Conservation (phyloP, 2,888 invertebrate genomes). For the Dasysyrphus albostriatus region DNA sequence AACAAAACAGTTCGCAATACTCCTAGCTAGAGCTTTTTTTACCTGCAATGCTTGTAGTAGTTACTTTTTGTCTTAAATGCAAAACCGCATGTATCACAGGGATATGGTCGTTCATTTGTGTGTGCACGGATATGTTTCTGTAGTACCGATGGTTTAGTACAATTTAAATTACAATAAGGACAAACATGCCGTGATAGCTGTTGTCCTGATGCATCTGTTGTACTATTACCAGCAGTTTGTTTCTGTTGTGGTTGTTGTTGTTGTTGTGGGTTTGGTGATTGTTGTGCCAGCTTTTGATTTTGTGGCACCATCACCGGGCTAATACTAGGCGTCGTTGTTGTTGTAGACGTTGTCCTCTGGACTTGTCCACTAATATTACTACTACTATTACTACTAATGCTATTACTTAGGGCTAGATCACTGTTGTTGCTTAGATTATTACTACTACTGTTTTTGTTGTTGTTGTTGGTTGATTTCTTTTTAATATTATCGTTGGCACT, state of each 20-base stretch:
- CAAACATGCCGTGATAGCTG: constrained; percentile 88
- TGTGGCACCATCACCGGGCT: constrained; percentile 80
- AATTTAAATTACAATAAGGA: constrained; percentile 93
- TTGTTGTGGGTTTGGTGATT: constrained; percentile 65
- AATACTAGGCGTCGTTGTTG: constrained; percentile 77
- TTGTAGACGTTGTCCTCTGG: constrained; percentile 69
- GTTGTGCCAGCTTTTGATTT: constrained; percentile 48
- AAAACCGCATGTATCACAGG: constrained; percentile 94
- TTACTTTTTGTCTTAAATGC: constrained; percentile 97
- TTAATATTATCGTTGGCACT: constrained; percentile 70
- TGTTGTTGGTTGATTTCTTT: constrained; percentile 76
- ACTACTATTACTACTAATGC: constrained; percentile 77
- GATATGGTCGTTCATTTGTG: constrained; percentile 96
- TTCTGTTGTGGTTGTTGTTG: constrained; percentile 58
- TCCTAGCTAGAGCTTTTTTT: constrained; percentile 27
- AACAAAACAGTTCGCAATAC: not conserved
- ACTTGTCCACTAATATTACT: constrained; percentile 69
- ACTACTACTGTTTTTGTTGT: constrained; percentile 66
- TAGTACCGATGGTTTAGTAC: constrained; percentile 96
- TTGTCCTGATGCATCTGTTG: constrained; percentile 58
- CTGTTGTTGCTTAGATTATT: constrained; percentile 74
- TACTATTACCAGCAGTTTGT: constrained; percentile 42
- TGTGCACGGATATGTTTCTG: constrained; percentile 97
- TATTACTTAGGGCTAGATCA: constrained; percentile 75
- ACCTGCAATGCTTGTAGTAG: constrained; percentile 93